Evolutionary conservation across 2,888 invertebrate genomes (phyloP), one percentile per base, ranked within the genome.

Genomic region (Antheraea yamamai): DNA sequence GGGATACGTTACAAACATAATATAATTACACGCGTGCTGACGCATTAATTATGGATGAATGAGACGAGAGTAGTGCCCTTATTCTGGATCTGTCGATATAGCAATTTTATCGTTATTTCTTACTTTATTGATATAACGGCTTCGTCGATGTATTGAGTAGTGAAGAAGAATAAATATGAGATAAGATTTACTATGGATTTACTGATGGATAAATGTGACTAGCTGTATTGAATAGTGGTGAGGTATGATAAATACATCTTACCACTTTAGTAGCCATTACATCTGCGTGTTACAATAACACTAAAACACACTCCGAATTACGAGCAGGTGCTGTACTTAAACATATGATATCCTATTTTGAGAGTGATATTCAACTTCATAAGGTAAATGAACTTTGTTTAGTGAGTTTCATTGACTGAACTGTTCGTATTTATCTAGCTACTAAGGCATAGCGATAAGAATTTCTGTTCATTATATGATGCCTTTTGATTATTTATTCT

Each of bases 11-110:
- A 71, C 70, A 61, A 35, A 35, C 47, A 39, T 73, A 66, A 66
- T 66, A 73, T 61, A 73, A 71, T 74, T 75, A 75, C 39, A 71
- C 74, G 74, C 74, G 55, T 75, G 74, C 58, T 23, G 47, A 26
- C 58, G 74, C 71, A 75, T 72, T 72, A 35, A 72, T 71, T 75
- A 75, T 72, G 26, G 58, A 61, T 39, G 47, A 47, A 55, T 30
- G 39, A n/a, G 3, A 0, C n/a, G 74, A 30, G 30, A 30, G 20
- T 66, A 26, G 30, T 26, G 61, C n/a, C 23, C 68, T 55, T n/a
- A 74, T 74, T 68, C 55, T 12, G 30, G 64, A 12, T 18, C 68
- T n/a, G 47, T 39, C 39, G 64, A 64, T 47, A 66, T 66, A 0
- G 26, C 12, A 12, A 4, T 66, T 66, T 16, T 26, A 30, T 66